phyloP scores from a whole-genome alignment of 2,797 vertebrate genomes.

The Falco columbarius region DNA sequence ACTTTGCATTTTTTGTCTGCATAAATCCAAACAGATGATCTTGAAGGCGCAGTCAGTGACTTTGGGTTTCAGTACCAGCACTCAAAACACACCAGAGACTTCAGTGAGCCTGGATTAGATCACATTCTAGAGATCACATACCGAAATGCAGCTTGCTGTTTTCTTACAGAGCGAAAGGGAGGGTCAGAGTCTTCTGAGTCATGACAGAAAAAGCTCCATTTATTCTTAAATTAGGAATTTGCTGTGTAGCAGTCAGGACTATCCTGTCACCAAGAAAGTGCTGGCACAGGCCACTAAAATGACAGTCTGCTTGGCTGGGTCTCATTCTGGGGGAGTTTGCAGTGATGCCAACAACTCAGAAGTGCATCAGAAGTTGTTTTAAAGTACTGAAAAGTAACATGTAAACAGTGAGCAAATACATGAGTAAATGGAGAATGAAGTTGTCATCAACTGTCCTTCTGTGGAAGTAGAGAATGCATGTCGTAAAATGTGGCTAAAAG shows the following conservation, averaged over 20 bases:
- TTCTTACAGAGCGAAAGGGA: background rate
- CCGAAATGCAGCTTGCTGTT: background rate
- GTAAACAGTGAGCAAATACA: slow-evolving; percentile 24
- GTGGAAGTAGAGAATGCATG: background rate
- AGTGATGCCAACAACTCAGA: background rate
- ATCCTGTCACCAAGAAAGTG: background rate
- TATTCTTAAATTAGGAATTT: background rate
- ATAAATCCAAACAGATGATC: background rate
- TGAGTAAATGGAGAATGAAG: background rate
- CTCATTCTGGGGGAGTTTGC: background rate
- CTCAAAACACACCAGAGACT: background rate
- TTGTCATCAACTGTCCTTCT: slow-evolving; percentile 8
- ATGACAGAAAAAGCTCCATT: background rate
- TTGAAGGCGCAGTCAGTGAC: background rate
- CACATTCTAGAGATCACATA: background rate
- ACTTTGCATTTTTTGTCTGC: background rate
- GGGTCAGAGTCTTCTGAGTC: background rate
- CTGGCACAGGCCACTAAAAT: background rate
- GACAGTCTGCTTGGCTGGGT: background rate
- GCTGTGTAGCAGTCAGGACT: background rate
- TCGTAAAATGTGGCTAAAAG: background rate
- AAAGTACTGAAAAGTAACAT: slow-evolving; percentile 3
- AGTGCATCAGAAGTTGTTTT: slow-evolving; percentile 7
- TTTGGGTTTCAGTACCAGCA: background rate
- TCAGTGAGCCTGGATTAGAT: background rate